Conservation (phyloP, 2,113 vertebrate species). For the Charina bottae region DNA sequence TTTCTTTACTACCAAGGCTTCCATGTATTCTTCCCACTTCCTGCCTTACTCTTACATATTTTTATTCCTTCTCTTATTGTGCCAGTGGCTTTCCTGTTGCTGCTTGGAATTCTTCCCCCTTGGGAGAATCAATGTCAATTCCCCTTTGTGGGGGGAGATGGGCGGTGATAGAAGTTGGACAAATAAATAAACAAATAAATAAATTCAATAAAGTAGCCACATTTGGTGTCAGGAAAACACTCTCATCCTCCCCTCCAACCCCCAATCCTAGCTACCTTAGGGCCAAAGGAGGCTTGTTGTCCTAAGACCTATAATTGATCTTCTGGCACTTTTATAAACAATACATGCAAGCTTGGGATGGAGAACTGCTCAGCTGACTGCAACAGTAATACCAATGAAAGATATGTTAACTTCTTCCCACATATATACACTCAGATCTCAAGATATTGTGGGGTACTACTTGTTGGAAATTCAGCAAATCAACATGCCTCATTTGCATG, state of each 20-base stretch:
- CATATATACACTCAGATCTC: not conserved
- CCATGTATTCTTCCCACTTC: conserved; percentile 48
- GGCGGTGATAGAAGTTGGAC: too few species aligned
- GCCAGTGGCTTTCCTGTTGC: conserved; percentile 33
- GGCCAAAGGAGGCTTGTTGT: conserved; percentile 11
- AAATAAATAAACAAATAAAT: too few species aligned
- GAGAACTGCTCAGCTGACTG: not conserved
- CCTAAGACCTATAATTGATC: not conserved
- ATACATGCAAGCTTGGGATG: not conserved
- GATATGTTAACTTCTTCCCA: not conserved
- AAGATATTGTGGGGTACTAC: not conserved
- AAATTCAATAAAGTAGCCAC: conserved; percentile 41
- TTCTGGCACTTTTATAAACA: not conserved
- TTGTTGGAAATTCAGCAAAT: too few species aligned
- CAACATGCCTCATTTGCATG: too few species aligned
- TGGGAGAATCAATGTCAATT: conserved; percentile 53
- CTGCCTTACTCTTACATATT: conserved; percentile 1
- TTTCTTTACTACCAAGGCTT: conserved; percentile 34
- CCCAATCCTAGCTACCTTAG: conserved; percentile 24
- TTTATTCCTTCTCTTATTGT: conserved; percentile 47
- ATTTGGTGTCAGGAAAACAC: conserved; percentile 34
- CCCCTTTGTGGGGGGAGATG: too few species aligned
- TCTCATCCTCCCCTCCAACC: not conserved
- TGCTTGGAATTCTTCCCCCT: conserved; percentile 48
- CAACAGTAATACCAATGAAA: too few species aligned